phyloP scores from a whole-genome alignment of 1,140 invertebrate genomes.

The Pseudomyrmex sp. region DNA sequence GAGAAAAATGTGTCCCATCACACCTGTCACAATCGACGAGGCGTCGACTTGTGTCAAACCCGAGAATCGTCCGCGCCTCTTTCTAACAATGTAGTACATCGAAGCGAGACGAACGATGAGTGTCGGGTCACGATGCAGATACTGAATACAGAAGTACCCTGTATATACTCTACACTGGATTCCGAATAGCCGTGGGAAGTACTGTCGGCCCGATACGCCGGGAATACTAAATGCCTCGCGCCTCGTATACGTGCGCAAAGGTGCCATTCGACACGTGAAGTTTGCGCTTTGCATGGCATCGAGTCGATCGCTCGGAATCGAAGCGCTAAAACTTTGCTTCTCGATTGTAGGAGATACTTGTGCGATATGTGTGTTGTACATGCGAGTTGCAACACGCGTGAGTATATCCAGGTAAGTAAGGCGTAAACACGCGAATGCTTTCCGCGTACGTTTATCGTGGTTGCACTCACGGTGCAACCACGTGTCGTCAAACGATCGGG shows the following conservation, averaged over 20 bases:
- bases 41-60: constrained; percentile 34
- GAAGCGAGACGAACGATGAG: constrained; percentile 39
- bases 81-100: constrained; percentile 69
- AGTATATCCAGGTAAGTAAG: constrained; percentile 66
- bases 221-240: constrained; percentile 79
- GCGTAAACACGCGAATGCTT: constrained; percentile 60
- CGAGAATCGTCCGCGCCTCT: constrained; percentile 26
- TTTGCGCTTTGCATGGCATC: neutral
- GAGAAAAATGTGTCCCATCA: neutral
- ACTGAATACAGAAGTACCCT: constrained; percentile 75
- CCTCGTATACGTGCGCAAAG: constrained; percentile 26
- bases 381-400: neutral
- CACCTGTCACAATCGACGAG: constrained; percentile 21
- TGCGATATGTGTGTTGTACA: neutral
- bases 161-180: constrained; percentile 72
- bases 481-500: constrained; percentile 78
- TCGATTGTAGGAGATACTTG: neutral
- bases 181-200: constrained; percentile 84
- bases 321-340: constrained; percentile 64
- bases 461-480: constrained; percentile 2
- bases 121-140: constrained; percentile 67
- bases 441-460: constrained; percentile 60
- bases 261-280: constrained; percentile 48
- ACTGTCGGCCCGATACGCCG: constrained; percentile 74
- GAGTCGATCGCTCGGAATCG: constrained; percentile 57